Conservation (phyloP, 2,113 vertebrate genomes). For the Pimephales promelas region DNA sequence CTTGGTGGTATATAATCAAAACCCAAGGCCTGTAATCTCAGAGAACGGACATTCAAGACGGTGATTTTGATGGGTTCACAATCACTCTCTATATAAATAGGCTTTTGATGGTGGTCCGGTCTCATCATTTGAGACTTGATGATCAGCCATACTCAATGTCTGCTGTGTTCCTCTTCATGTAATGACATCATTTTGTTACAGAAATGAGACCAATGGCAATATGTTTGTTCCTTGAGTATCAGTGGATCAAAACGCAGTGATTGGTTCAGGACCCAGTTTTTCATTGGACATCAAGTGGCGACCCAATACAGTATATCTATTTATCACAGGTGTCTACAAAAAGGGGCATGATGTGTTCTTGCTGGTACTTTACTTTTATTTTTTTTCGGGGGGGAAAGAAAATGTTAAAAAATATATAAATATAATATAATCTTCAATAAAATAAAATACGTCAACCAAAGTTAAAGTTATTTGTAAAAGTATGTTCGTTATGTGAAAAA, state of each 20-base stretch:
- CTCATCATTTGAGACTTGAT: neutral
- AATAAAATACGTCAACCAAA: neutral
- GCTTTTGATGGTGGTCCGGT: neutral
- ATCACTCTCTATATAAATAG: slow-evolving; percentile 7
- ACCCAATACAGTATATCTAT: neutral
- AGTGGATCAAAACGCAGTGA: neutral
- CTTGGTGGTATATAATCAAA: slow-evolving; percentile 22
- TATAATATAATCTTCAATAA: neutral
- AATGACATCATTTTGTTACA: neutral
- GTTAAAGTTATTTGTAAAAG: neutral
- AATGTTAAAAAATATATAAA: no score
- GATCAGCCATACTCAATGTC: slow-evolving; percentile 1
- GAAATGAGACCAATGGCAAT: neutral
- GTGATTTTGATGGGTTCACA: neutral
- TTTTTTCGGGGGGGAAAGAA: neutral
- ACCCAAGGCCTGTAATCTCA: slow-evolving; percentile 14
- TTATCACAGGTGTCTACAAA: neutral
- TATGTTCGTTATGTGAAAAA: neutral
- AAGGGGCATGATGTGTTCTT: neutral
- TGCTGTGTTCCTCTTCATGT: neutral
- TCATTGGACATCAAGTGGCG: neutral
- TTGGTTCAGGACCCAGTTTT: neutral
- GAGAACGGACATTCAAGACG: neutral
- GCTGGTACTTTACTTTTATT: no score
- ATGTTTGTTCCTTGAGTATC: slow-evolving; percentile 3